phyloP scores from a whole-genome alignment of 2,797 vertebrate species.

The Furcifer pardalis region DNA sequence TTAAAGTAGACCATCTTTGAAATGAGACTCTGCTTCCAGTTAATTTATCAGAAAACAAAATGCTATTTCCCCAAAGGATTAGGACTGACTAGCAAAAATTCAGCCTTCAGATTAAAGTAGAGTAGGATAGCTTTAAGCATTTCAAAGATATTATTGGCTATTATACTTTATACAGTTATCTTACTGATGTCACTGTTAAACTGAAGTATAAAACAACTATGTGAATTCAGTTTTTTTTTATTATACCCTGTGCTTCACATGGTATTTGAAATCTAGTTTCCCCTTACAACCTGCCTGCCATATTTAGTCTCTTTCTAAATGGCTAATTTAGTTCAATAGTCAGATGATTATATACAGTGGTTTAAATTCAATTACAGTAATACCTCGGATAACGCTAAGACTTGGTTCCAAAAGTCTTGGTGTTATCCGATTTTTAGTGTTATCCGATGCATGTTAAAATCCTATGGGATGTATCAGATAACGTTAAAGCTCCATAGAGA shows the following conservation, averaged over 20 bases:
- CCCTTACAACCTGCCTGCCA: conserved; percentile 32
- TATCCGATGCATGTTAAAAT: too few relatives aligned
- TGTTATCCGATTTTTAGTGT: too few relatives aligned
- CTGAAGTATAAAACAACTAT: conserved; percentile 8
- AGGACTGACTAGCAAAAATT: neutral
- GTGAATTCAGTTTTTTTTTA: conserved; percentile 17
- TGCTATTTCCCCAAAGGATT: neutral
- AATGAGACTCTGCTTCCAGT: neutral
- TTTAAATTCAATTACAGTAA: too few relatives aligned
- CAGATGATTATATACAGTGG: neutral
- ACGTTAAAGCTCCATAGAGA: too few relatives aligned
- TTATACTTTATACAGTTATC: neutral
- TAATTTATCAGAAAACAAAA: neutral
- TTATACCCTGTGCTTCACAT: neutral
- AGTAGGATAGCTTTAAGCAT: neutral
- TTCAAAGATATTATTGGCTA: neutral
- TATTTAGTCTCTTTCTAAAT: conserved; percentile 41
- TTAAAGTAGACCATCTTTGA: neutral
- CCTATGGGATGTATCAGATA: too few relatives aligned
- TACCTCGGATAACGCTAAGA: too few relatives aligned
- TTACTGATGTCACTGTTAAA: rapidly evolving
- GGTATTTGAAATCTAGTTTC: neutral
- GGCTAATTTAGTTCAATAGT: neutral
- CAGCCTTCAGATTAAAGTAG: conserved; percentile 15
- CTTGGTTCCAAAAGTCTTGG: too few relatives aligned